Base-by-base conservation (phyloP, 2,113 vertebrate genomes). In the Mesitornis unicolor region DNA sequence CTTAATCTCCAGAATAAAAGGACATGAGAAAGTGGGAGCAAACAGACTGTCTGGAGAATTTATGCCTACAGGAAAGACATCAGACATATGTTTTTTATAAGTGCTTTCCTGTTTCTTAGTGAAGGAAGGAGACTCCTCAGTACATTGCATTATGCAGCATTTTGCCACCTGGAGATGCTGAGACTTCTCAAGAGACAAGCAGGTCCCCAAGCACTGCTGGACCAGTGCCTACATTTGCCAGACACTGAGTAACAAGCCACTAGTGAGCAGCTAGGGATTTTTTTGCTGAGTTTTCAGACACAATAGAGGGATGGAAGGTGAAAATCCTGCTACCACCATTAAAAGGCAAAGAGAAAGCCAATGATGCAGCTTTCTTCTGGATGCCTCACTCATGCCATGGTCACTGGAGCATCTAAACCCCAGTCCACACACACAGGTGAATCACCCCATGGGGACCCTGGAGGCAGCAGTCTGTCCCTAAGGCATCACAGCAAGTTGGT, bases 391-490 rank as follows among this genome's bases (percentile, higher is more conserved):
- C 40, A 16, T 12, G 20, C 45, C 47, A 40, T 0, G 0, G 19
- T 19, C 40, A 18, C 40, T 18, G 51, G 51, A 70, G 22, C 51
- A n/a, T 22, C 56, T 14, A 36, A 74, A 57, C 7, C 24, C 17
- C 61, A 65, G 12, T 16, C 4, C 26, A 33, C 17, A 9, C 25
- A 33, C 0, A 0, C 17, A 36, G 17, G 10, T 36, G 16, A 15
- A 5, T 54, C 6, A 1, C 12, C 15, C 26, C 19, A 2, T 4
- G 31, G 57, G 24, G 31, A 22, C 45, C 16, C 21, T n/a, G 70
- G 65, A 31, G n/a, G 33, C 50, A 61, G 65, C 21, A 64, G 17
- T 48, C 38, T 43, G 35, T 70, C 26, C 82, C 40, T 2, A 4
- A 61, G 8, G 42, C 45, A 16, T 36, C 1, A 4, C 38, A 84